Evolutionary conservation across 2,888 invertebrate species (phyloP), one percentile per base, ranked within the genome.

Genomic region (Resseliella maxima): DNA sequence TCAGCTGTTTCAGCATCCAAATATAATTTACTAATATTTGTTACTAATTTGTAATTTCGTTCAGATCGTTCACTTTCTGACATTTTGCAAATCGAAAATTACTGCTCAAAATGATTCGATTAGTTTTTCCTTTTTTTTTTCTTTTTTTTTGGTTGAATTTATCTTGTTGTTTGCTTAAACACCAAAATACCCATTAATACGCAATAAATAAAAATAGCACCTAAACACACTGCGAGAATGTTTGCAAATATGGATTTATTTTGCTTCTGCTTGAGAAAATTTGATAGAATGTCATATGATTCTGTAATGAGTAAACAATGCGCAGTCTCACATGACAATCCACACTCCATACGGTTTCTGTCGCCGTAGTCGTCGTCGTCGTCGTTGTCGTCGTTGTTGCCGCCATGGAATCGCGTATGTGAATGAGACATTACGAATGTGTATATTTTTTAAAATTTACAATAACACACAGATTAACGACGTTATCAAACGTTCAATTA

Each of bases 1-100:
- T 86, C 86, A n/a, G 86, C 85, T 10, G 50, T 86, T 50, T 50
- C 38, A 0, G 18, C 27, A 35, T 86, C 45, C 27, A 36, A 36
- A 85, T 59, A 59, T n/a, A 86, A 83, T 50, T 86, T 86, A 8
- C 27, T 36, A 0, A 85, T 12, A 86, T 86, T 86, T 24, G 54
- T 21, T 12, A 12, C 24, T 27, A 59, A 24, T 27, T 86, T 83
- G 59, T 86, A 85, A 41, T 86, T 86, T 85, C 83, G 38, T 83
- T 83, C 83, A n/a, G 38, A 83, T 38, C 83, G 38, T 83, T 83
- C 83, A 83, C 83, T 72, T 15, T 72, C 72, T 31, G 72, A 72
- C 72, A 72, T 72, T 27, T 72, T 72, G 12, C 45, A 10, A 45
- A 45, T n/a, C n/a, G n/a, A n/a, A n/a, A n/a, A n/a, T n/a, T n/a